Evolutionary conservation across 1,140 invertebrate species (phyloP), one percentile per base, ranked within the genome.

Genomic region (Spodoptera litura): DNA sequence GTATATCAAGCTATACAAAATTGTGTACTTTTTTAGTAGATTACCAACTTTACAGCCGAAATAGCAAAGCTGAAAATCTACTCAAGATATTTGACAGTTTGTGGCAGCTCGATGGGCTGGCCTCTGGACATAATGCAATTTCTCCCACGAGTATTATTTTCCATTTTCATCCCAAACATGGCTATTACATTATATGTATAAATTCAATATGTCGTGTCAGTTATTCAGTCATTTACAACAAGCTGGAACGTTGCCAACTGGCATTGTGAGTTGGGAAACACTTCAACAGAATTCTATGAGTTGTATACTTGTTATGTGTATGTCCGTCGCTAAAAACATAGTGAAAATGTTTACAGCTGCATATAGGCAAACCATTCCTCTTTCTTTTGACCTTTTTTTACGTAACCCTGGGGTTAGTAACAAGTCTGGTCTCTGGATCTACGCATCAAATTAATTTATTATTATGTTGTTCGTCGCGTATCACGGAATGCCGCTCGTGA

Each of bases 151-250:
- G 49, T 31, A 31, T 13, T 44, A 64, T 52, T 71, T 27, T 55
- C 13, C 31, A 55, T 71, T 55, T 55, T 55, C 55, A 31, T 56
- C 49, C 52, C 52, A 51, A 55, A 71, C 51, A 56, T 15, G 61
- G 31, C 51, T 31, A 35, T 71, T 56, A 35, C 52, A 38, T 44
- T 49, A n/a, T 51, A 4, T 11, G 38, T 56, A 73, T 59, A 59
- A 73, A 35, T 70, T 49, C 44, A 20, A 27, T 12, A 9, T 59
- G 56, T 58, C 59, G 53, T 75, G 58, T 62, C 59, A 64, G 73
- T 75, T 64, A n/a, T 52, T 62, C 58, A 62, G 59, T 75, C 73
- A 53, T 75, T 53, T 62, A 62, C 49, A 75, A 64, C 73, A 13
- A 13, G 27, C 59, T 75, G 73, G 73, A 49, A 2, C 1, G 6